A percentile compares a stretch with the other conserved stretches of the same genome.
phyloP scores from a whole-genome alignment of 2,113 vertebrate genomes.

The Datnioides undecimradiatus region DNA sequence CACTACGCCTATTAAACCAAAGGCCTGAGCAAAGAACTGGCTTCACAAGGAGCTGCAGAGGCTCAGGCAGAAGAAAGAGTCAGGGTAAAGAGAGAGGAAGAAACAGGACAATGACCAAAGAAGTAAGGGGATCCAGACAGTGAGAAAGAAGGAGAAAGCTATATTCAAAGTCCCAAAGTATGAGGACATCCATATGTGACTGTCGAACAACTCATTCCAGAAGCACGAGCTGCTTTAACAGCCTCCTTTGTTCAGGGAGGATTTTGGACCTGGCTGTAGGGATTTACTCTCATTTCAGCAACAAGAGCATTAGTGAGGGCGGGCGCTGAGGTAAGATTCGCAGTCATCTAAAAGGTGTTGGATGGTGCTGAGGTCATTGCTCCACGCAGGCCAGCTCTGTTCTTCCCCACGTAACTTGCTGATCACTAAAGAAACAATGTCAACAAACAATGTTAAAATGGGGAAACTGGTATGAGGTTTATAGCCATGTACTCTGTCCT shows the following conservation, averaged over 20 bases:
- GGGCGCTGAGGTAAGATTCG: neutral
- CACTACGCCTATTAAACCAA: conserved; percentile 57
- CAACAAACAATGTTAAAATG: too few species aligned
- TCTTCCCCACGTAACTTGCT: neutral
- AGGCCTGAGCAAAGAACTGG: conserved; percentile 21
- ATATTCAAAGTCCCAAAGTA: neutral
- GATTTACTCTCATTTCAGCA: conserved; percentile 7
- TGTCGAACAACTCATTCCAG: conserved; percentile 3
- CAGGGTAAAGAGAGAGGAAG: neutral
- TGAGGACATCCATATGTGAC: conserved; percentile 3
- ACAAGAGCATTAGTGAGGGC: neutral
- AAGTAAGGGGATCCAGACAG: neutral
- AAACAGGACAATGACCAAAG: neutral
- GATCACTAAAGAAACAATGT: too few species aligned
- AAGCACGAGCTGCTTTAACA: neutral
- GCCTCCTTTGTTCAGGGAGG: neutral
- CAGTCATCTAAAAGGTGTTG: conserved; percentile 1
- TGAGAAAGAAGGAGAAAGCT: neutral
- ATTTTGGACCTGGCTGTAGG: neutral
- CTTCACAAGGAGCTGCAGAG: conserved; percentile 25
- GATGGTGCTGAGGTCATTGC: neutral
- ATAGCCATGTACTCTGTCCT: too few species aligned
- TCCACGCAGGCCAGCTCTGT: neutral
- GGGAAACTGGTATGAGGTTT: neutral
- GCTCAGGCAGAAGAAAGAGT: neutral